Evolutionary conservation across 2,888 invertebrate species (phyloP).

Genomic region (Mystacides longicornis): DNA sequence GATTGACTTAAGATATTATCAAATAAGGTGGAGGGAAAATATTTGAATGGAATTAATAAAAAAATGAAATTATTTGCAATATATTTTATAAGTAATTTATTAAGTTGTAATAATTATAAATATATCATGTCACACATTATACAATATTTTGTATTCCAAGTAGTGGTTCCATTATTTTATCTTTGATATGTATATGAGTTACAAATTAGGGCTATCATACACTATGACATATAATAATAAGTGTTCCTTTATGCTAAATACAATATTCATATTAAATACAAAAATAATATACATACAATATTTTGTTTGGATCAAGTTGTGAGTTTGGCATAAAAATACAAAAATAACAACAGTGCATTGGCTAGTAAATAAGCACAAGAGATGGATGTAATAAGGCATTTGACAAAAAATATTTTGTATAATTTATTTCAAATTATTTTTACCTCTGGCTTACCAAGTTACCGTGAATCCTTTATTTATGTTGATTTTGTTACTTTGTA

Average conservation of each 20-base stretch:
- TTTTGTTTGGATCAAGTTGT: conserved; percentile 3
- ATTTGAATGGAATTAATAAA: conserved; percentile 2
- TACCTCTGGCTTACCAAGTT: background rate
- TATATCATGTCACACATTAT: conserved; percentile 25
- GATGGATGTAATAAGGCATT: no score
- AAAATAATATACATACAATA: conserved; percentile 1
- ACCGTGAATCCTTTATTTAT: background rate
- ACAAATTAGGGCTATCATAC: background rate
- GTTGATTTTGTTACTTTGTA: background rate
- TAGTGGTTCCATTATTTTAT: conserved; percentile 19
- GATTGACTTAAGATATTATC: no score
- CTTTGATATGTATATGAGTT: background rate
- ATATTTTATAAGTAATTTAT: conserved; percentile 26
- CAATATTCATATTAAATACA: conserved; percentile 3
- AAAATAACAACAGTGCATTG: background rate
- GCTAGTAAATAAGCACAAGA: no score
- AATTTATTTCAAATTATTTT: no score
- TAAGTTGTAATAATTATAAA: conserved; percentile 21
- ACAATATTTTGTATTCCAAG: conserved; percentile 8
- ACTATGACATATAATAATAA: background rate
- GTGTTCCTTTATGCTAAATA: background rate
- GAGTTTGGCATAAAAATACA: background rate
- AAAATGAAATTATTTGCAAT: conserved; percentile 14
- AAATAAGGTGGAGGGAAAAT: no score
- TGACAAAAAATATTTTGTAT: no score